phyloP scores from a whole-genome alignment of 2,888 invertebrate genomes.

The Eurytoma adleriae region DNA sequence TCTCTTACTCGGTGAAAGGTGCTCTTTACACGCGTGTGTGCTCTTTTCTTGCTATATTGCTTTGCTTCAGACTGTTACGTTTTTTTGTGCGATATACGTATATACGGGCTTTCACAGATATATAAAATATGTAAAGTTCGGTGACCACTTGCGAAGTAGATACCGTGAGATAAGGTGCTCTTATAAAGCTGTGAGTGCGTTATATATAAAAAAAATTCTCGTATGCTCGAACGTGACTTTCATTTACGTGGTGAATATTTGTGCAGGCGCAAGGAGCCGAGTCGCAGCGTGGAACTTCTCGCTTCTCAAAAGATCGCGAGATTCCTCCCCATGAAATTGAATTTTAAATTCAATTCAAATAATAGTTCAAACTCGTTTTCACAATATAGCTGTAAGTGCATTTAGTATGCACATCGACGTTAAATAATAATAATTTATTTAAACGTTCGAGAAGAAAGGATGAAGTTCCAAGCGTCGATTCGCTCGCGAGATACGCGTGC shows the following conservation, averaged over 20 bases:
- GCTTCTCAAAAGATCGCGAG: background rate
- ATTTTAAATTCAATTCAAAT: too few relatives aligned
- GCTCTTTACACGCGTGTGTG: slow-evolving; percentile 29
- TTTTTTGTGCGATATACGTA: slow-evolving; percentile 40
- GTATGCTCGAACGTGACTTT: slow-evolving; percentile 41
- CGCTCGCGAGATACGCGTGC: slow-evolving; percentile 57
- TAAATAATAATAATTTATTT: too few relatives aligned
- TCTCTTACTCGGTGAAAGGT: background rate
- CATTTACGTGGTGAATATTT: slow-evolving; percentile 29
- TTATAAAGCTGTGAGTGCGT: slow-evolving; percentile 3
- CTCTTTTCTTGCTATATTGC: slow-evolving; percentile 5
- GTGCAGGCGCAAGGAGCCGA: slow-evolving; percentile 48
- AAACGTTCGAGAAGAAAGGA: background rate
- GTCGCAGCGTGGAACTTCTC: slow-evolving; percentile 23
- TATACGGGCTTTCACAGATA: slow-evolving; percentile 30
- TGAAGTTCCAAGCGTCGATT: slow-evolving; percentile 16
- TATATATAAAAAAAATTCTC: background rate
- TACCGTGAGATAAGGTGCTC: slow-evolving; percentile 47
- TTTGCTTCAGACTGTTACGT: slow-evolving; percentile 20
- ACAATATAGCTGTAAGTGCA: too few relatives aligned
- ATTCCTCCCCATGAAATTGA: too few relatives aligned
- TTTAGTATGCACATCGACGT: too few relatives aligned
- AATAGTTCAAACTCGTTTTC: too few relatives aligned
- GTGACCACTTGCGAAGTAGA: slow-evolving; percentile 46
- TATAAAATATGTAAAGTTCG: background rate